phyloP scores from a whole-genome alignment of 2,888 invertebrate genomes.

The Yponomeuta malinellus region DNA sequence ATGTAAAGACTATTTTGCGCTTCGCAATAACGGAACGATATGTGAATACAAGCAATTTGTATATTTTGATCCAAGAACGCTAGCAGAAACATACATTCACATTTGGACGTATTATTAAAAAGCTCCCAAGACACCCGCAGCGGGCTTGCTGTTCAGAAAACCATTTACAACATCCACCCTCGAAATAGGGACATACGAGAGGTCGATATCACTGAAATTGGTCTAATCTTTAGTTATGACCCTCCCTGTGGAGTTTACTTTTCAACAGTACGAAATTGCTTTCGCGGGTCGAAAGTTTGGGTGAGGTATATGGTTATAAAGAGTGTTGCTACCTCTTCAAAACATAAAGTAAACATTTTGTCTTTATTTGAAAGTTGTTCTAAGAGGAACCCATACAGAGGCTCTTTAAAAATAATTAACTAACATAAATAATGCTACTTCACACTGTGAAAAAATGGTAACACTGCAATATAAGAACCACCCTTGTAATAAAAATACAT shows the following conservation, averaged over 20 bases:
- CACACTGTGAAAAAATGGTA: too few species aligned
- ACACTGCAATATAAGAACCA: too few species aligned
- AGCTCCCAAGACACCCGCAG: conserved; percentile 34
- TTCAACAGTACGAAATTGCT: conserved; percentile 28
- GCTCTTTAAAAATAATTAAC: too few species aligned
- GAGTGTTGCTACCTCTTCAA: neutral
- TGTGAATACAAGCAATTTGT: conserved; percentile 1
- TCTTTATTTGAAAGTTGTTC: too few species aligned
- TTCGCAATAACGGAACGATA: neutral
- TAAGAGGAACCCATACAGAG: too few species aligned
- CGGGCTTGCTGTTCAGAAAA: conserved; percentile 41
- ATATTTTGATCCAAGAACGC: conserved; percentile 9
- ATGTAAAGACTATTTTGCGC: neutral
- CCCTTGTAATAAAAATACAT: too few species aligned
- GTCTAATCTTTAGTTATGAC: conserved; percentile 57
- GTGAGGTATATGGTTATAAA: conserved; percentile 6
- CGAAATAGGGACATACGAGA: conserved; percentile 44
- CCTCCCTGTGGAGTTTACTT: conserved; percentile 39
- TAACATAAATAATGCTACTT: too few species aligned
- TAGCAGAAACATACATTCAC: conserved; percentile 24
- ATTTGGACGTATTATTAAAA: conserved; percentile 30
- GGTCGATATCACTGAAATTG: conserved; percentile 50
- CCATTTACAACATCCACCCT: conserved; percentile 46
- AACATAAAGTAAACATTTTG: neutral
- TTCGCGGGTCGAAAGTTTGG: conserved; percentile 24